These are phyloP conservation scores for Pithys albifrons DNA, from an alignment of 2,113 vertebrate genomes.

Conservation along the genomic window DNA sequence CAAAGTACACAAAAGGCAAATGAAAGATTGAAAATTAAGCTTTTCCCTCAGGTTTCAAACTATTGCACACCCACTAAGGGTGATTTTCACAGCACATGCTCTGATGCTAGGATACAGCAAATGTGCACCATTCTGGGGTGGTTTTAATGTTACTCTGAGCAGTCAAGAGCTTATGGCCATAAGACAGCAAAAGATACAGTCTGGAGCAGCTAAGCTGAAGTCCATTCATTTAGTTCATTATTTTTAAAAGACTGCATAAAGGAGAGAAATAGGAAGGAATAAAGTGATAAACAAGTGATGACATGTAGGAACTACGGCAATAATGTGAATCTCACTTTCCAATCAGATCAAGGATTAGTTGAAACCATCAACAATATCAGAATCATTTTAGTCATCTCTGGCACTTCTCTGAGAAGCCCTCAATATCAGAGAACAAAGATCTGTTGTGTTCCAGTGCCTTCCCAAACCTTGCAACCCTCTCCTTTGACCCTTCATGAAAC, in stretches of 20 bases:
- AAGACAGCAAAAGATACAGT: neutral
- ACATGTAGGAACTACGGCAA: neutral
- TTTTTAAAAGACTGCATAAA: neutral
- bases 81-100: neutral
- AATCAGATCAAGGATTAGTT: neutral
- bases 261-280: neutral
- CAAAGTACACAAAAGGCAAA: neutral
- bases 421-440: neutral
- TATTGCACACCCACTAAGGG: neutral
- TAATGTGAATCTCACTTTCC: neutral
- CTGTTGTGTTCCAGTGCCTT: neutral
- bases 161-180: neutral
- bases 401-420: neutral
- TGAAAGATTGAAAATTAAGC: neutral
- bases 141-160: neutral
- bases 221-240: neutral
- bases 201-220: neutral
- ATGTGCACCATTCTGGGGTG: neutral
- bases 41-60: neutral
- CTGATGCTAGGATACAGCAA: neutral
- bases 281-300: neutral
- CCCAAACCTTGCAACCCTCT: rapidly evolving
- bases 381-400: neutral
- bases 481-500: neutral
- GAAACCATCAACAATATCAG: neutral